Evolutionary conservation across 2,797 vertebrate genomes (phyloP), one percentile per base, ranked within the genome.

Genomic region (Champsocephalus esox): DNA sequence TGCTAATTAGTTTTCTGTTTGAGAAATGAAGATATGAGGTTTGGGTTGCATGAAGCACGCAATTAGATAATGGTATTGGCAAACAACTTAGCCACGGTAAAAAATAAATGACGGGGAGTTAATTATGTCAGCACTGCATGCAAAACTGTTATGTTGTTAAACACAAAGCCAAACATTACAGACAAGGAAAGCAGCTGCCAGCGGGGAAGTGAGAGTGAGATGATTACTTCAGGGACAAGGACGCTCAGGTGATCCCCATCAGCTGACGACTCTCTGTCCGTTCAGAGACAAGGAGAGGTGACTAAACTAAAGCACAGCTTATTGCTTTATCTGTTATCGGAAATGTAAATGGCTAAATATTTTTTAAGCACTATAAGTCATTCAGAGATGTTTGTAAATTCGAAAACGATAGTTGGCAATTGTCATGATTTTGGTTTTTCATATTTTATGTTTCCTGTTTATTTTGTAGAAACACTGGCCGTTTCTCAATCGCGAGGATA

Each of bases 171-270:
- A 58, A 57, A 46, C 17, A 2, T 38, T 34, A 5, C 0, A 21
- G 12, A 43, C 17, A 14, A 9, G 34, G 5, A 28, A 56, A 24
- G 13, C 24, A 13, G 48, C 4, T 17, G 48, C 12, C 58, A 49
- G 43, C 13, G 44, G 50, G 48, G 67, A n/a, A 9, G 41, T 4
- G 13, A 2, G 60, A 48, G 32, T 12, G 55, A 48, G 44, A 32
- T 48, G 9, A 76, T 45, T n/a, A 48, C 46, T 58, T 66, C 24
- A 52, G 69, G 28, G 59, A 54, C 61, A 4, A 24, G n/a, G 24
- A 49, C 28, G 56, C 60, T 24, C 64, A 49, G 43, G 14, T 45
- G 73, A 69, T 51, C 32, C 7, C 4, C 38, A 45, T 19, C 46
- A 52, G 60, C 67, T 41, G 66, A 65, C 5, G 11, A 59, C 19